Conservation (phyloP, 2,888 invertebrate species). For the Scaptomyza parva region DNA sequence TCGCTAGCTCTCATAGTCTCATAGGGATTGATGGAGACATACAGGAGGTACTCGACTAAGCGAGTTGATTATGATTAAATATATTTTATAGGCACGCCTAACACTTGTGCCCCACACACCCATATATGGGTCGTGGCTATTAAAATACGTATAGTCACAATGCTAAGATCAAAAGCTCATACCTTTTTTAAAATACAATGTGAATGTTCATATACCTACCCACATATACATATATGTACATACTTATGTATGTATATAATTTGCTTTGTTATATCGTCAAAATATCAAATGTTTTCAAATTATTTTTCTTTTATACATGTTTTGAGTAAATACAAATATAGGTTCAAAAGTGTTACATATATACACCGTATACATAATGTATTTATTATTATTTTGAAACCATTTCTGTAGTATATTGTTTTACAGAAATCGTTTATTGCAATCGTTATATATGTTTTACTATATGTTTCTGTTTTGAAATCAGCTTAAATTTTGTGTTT, state of each 20-base stretch:
- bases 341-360: constrained; percentile 7
- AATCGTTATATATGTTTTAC: constrained; percentile 53
- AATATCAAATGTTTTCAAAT: constrained; percentile 21
- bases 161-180: constrained; percentile 37
- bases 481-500: constrained; percentile 12
- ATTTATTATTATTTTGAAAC: no score
- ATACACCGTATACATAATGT: constrained; percentile 6
- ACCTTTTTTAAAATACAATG: constrained; percentile 28
- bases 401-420: no score
- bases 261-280: constrained; percentile 39
- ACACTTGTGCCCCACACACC: constrained; percentile 43
- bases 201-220: constrained; percentile 1
- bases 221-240: constrained; percentile 9
- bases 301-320: constrained; percentile 28
- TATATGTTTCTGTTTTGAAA: background rate
- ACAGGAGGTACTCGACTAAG: no score
- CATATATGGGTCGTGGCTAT: constrained; percentile 40
- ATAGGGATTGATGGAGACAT: no score
- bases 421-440: constrained; percentile 41
- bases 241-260: constrained; percentile 16
- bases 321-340: constrained; percentile 3
- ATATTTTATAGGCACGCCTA: no score
- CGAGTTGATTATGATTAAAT: no score
- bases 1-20: no score
- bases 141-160: background rate